Conservation (phyloP, 2,888 invertebrate species). For the Drosophila neotestacea region DNA sequence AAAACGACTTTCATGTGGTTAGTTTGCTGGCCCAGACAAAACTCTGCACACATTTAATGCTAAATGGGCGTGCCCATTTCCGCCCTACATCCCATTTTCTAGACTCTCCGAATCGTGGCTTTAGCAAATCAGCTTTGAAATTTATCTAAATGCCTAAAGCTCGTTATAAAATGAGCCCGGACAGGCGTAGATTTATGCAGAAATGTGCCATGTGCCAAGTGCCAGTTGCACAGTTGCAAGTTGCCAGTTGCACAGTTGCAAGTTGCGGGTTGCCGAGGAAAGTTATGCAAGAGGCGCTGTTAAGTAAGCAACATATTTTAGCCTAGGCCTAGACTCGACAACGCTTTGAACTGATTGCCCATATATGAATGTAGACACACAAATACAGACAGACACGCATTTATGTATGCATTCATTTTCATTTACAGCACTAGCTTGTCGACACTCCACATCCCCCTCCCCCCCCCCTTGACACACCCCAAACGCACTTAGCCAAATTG, state of each 20-base stretch:
- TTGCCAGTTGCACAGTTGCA: constrained; percentile 15
- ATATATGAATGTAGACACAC: constrained; percentile 25
- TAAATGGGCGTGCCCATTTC: constrained; percentile 55
- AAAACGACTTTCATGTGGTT: constrained; percentile 73
- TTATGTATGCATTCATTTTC: constrained; percentile 57
- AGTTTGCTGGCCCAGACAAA: constrained; percentile 62
- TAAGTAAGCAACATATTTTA: constrained; percentile 65
- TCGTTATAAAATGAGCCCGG: constrained; percentile 68
- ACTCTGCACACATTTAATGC: constrained; percentile 70
- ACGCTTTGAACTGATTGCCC: constrained; percentile 68
- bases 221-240: constrained; percentile 30
- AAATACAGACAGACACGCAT: constrained; percentile 8
- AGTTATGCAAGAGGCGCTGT: constrained; percentile 39
- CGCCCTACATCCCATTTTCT: neutral
- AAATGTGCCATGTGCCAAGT: constrained; percentile 60
- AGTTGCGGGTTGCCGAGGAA: constrained; percentile 19
- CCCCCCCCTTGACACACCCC: constrained; percentile 3
- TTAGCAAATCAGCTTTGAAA: constrained; percentile 77
- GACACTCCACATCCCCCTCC: constrained; percentile 4
- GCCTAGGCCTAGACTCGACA: constrained; percentile 59
- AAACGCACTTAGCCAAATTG: constrained; percentile 76
- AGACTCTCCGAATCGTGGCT: constrained; percentile 12
- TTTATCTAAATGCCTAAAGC: constrained; percentile 80
- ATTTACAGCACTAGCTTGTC: constrained; percentile 53
- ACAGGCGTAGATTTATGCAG: constrained; percentile 71